Conservation (phyloP, 1,140 invertebrate genomes). For the Marisa cornuarietis region DNA sequence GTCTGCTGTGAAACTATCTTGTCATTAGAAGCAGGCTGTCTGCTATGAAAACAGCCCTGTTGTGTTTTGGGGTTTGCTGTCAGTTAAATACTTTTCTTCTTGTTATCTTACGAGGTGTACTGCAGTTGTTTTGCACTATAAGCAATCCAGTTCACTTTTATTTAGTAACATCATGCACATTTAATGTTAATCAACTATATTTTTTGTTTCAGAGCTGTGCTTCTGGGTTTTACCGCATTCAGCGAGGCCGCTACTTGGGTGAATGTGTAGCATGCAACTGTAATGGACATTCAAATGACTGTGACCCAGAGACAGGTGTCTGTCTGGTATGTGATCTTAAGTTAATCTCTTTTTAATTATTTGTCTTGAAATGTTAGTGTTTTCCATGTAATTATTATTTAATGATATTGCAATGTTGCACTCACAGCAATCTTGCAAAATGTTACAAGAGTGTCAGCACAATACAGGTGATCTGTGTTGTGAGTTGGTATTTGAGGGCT, state of each 20-base stretch:
- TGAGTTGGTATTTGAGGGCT: too few relatives aligned
- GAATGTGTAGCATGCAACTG: slow-evolving; percentile 93
- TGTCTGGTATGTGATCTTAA: slow-evolving; percentile 75
- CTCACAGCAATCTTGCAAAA: too few relatives aligned
- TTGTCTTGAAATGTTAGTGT: background rate
- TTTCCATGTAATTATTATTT: background rate
- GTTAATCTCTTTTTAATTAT: background rate
- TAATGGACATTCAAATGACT: slow-evolving; percentile 93
- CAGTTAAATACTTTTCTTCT: too few relatives aligned
- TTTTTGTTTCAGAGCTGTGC: slow-evolving; percentile 76
- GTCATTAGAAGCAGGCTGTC: too few relatives aligned
- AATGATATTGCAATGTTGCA: background rate
- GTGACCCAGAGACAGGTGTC: slow-evolving; percentile 90
- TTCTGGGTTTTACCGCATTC: slow-evolving; percentile 80
- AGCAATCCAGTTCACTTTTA: too few relatives aligned
- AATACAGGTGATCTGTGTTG: too few relatives aligned
- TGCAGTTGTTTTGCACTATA: too few relatives aligned
- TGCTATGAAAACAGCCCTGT: too few relatives aligned
- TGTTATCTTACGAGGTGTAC: background rate
- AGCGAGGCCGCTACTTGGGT: slow-evolving; percentile 48
- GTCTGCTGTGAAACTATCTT: too few relatives aligned
- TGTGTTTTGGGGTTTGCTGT: too few relatives aligned
- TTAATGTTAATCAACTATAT: background rate
- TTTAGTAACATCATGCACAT: too few relatives aligned
- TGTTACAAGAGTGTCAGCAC: too few relatives aligned